A percentile compares a stretch with the other conserved stretches of the same genome.
phyloP scores from a whole-genome alignment of 2,113 vertebrate species.

The Solea senegalensis region DNA sequence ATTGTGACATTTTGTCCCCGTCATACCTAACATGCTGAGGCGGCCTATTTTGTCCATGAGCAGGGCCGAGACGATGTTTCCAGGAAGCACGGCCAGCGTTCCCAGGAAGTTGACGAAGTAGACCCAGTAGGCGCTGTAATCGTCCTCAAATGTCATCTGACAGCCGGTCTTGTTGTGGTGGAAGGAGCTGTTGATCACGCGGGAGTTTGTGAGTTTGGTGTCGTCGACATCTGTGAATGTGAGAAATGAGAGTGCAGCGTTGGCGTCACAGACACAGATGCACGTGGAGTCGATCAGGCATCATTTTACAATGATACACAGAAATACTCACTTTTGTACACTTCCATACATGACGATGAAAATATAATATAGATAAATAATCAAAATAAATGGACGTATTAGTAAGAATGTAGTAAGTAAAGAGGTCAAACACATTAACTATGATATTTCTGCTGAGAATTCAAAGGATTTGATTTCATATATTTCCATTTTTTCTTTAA shows the following conservation, averaged over 20 bases:
- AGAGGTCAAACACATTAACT: no score
- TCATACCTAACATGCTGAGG: conserved; percentile 94
- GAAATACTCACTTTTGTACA: no score
- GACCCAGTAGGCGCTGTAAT: conserved; percentile 99
- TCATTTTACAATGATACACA: no score
- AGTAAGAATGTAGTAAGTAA: no score
- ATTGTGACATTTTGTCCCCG: neutral
- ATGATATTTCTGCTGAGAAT: no score
- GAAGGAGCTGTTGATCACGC: conserved; percentile 91
- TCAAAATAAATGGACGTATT: no score
- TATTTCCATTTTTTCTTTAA: no score
- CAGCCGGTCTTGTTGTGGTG: conserved; percentile 92
- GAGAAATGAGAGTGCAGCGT: neutral
- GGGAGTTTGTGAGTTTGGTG: conserved; percentile 89
- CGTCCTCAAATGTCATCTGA: conserved; percentile 94
- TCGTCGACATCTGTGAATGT: conserved; percentile 88
- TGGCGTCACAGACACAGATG: neutral
- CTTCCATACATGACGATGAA: no score
- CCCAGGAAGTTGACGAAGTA: conserved; percentile 99
- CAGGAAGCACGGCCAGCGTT: conserved; percentile 94
- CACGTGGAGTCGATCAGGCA: no score
- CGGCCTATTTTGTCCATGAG: conserved; percentile 98
- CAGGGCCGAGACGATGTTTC: conserved; percentile 97
- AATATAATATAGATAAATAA: no score
- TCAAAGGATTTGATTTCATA: no score